Evolutionary conservation across 2,113 vertebrate species (phyloP), one percentile per base, ranked within the genome.

Genomic region (Danionella cerebrum): DNA sequence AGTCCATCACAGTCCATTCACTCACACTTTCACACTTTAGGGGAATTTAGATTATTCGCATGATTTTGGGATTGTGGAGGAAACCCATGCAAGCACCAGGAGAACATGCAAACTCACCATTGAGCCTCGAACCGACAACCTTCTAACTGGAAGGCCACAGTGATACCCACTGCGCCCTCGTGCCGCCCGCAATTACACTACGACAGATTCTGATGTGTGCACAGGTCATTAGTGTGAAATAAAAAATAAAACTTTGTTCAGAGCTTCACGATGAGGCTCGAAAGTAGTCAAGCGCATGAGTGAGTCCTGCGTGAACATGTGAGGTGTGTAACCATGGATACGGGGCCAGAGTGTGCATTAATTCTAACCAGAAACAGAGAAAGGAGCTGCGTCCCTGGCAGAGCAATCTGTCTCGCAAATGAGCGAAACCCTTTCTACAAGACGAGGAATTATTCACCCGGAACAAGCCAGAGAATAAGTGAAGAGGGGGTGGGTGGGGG

Each of bases 401-500:
- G 88, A 86, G 84, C 88, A 84, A 90, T 89, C 86, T 87, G 86
- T 90, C 89, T 87, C 85, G 74, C 85, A 88, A 90, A 90, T 90
- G 85, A 88, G 87, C 90, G 52, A 60, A 47, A 29, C 91, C 82
- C 29, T 82, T 86, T 88, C 90, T 91, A 86, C 89, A 82, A 91
- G 90, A 90, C 50, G 87, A 87, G 84, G 90, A 86, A 92, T 92
- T 91, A 90, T 90, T 91, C 87, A 95, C 84, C 80, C 89, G 87
- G 91, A 95, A 94, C 90, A 90, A 92, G 87, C 90, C 91, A 22
- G 18, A 14, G 58, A 53, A 82, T 75, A 82, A 76, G 78, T 79
- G 84, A 12, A 91, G 86, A 27, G 35, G 42, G 51, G 21, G 91
- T n/a, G n/a, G n/a, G n/a, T n/a, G n/a, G n/a, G n/a, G n/a, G n/a